Evolutionary conservation across 2,797 vertebrate genomes (phyloP).

Genomic region (Lepilemur ruficaudatus): DNA sequence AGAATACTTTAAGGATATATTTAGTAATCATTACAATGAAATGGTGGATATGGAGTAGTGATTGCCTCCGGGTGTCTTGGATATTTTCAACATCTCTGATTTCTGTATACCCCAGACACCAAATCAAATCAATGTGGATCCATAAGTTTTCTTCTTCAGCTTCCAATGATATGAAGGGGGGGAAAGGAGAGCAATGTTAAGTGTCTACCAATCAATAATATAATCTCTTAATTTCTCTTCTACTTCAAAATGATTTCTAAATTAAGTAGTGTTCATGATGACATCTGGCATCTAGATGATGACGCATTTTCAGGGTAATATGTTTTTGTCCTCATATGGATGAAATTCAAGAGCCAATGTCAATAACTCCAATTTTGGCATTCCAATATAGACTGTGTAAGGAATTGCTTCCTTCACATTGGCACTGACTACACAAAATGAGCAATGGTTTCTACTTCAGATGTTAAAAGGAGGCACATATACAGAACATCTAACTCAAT

Average conservation of each 20-base stretch:
- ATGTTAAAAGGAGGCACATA: neutral
- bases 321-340: neutral
- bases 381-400: neutral
- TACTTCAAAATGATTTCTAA: neutral
- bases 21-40: neutral
- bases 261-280: neutral
- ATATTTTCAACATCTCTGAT: neutral
- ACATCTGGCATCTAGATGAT: neutral
- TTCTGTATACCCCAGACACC: neutral
- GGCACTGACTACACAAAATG: neutral
- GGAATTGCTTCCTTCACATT: neutral
- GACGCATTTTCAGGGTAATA: neutral
- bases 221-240: constrained; percentile 6
- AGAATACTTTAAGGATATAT: neutral
- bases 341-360: neutral
- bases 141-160: neutral
- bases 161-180: neutral
- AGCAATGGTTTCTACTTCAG: neutral
- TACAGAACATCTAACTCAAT: neutral
- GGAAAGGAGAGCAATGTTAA: neutral
- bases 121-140: neutral
- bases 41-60: neutral
- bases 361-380: neutral
- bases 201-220: neutral
- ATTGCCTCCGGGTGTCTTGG: neutral